Conservation (phyloP, 2,888 invertebrate species). For the Sipha maydis region DNA sequence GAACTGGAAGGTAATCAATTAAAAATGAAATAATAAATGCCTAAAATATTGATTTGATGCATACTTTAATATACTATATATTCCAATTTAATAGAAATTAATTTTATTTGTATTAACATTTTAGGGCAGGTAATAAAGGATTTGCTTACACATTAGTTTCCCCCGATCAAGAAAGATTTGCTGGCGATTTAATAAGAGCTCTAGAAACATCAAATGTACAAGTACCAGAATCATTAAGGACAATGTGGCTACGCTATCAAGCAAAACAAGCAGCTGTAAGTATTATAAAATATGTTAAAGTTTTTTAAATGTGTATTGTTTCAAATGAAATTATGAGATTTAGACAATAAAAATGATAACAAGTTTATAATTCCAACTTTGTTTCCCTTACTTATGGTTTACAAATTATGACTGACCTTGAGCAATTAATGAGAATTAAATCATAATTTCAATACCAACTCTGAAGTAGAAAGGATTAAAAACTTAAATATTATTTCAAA, state of each 20-base stretch:
- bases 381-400: too few species aligned
- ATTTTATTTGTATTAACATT: constrained; percentile 30
- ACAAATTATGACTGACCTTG: too few species aligned
- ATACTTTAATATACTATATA: not conserved
- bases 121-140: constrained; percentile 92
- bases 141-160: constrained; percentile 97
- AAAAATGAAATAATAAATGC: not conserved
- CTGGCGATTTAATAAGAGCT: constrained; percentile 92
- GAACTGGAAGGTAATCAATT: constrained; percentile 75
- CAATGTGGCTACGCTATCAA: constrained; percentile 90
- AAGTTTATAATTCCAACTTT: too few species aligned
- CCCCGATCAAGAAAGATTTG: constrained; percentile 91
- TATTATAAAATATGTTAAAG: constrained; percentile 15
- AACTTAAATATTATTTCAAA: too few species aligned
- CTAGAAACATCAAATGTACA: constrained; percentile 83
- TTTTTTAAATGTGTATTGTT: not conserved
- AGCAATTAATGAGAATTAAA: too few species aligned
- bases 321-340: not conserved
- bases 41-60: not conserved
- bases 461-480: too few species aligned
- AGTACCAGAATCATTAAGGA: constrained; percentile 81
- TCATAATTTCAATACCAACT: too few species aligned
- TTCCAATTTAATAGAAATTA: not conserved
- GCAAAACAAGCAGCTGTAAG: constrained; percentile 88
- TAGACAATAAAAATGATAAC: too few species aligned